phyloP scores from a whole-genome alignment of 2,797 vertebrate genomes.

The Pangasius macronema region DNA sequence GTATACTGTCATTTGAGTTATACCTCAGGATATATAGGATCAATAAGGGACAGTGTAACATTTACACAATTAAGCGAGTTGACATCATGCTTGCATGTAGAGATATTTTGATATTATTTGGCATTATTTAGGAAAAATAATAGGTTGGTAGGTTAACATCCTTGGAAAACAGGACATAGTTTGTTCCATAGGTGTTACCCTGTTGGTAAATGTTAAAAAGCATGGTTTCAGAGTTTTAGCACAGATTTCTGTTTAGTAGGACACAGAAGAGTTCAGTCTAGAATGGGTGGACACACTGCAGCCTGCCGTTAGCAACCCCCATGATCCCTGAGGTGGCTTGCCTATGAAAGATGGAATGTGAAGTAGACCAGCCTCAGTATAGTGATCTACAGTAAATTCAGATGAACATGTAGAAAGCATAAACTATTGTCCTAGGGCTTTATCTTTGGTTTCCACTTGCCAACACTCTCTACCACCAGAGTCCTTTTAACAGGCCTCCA shows the following conservation, averaged over 20 bases:
- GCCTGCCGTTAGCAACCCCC: constrained; percentile 50
- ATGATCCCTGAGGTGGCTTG: constrained; percentile 51
- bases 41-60: not conserved
- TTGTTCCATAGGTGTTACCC: not conserved
- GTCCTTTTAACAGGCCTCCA: not conserved
- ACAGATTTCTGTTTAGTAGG: constrained; percentile 17
- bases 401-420: not conserved
- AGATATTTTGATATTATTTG: constrained; percentile 2
- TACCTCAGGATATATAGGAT: not conserved
- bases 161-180: not conserved
- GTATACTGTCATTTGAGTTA: not conserved
- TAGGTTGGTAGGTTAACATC: not conserved
- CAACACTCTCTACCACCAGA: not conserved
- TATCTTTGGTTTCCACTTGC: not conserved
- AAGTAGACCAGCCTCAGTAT: constrained; percentile 61
- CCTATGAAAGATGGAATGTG: constrained; percentile 41
- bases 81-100: constrained; percentile 2
- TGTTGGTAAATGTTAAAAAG: constrained; percentile 6
- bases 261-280: constrained; percentile 31
- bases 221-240: not conserved
- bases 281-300: constrained; percentile 43
- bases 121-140: constrained; percentile 1
- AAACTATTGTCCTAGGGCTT: not conserved
- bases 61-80: constrained; percentile 28
- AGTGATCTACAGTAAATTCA: constrained; percentile 32